These are phyloP conservation scores for Rhorus exstirpatorius DNA, from an alignment of 2,888 invertebrate species.

Conservation along the genomic window DNA sequence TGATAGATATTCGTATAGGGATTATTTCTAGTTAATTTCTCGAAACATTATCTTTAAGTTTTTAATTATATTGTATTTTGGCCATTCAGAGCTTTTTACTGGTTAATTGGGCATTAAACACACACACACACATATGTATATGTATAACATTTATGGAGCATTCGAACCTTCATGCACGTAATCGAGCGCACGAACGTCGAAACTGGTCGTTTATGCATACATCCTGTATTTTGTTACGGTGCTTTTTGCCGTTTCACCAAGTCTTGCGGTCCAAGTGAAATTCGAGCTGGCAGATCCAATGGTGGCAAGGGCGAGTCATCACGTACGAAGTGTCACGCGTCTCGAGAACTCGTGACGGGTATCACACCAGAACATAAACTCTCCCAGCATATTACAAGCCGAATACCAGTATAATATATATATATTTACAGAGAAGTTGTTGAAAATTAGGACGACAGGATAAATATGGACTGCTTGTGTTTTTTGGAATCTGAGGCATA, in stretches of 20 bases:
- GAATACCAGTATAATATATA: constrained; percentile 12
- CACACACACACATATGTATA: background rate
- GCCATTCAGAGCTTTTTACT: too few species aligned
- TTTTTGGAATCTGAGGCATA: too few species aligned
- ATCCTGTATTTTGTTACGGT: constrained; percentile 32
- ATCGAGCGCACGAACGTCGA: constrained; percentile 8
- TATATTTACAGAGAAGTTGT: background rate
- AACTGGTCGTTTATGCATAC: background rate
- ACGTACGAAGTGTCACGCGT: constrained; percentile 77
- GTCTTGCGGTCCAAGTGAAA: constrained; percentile 81
- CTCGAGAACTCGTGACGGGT: constrained; percentile 45
- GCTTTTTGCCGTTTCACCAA: constrained; percentile 57
- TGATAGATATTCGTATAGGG: too few species aligned
- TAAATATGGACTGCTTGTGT: too few species aligned
- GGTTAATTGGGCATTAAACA: constrained; percentile 50
- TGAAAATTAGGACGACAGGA: too few species aligned
- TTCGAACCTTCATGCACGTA: constrained; percentile 9
- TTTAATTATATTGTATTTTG: too few species aligned
- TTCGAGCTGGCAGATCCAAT: constrained; percentile 84
- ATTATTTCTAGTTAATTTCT: too few species aligned
- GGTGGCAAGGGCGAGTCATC: constrained; percentile 81
- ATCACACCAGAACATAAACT: constrained; percentile 29
- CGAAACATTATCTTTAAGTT: too few species aligned
- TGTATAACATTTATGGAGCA: too few species aligned
- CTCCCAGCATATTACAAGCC: constrained; percentile 43